Base-by-base conservation (phyloP, 2,888 invertebrate genomes). In the Ennomos erosarius region DNA sequence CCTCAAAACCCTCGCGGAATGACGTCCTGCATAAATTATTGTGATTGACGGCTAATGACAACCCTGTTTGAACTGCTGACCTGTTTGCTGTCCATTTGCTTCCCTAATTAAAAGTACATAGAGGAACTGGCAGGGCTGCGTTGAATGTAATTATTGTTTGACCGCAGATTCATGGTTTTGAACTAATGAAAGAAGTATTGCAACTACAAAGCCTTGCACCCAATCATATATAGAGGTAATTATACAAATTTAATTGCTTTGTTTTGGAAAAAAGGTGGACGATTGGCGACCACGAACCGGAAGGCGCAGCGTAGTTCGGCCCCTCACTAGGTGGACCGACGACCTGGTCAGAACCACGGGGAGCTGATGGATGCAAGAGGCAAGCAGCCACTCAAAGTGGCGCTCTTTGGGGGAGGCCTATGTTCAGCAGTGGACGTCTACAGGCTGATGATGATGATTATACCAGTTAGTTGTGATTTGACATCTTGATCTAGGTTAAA, bases 41-140 rank as follows among this genome's bases (percentile, higher is more conserved):
- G 83, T 87, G 88, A 89, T 86, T 85, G 81, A 79, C 80, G 81
- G 80, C 80, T 82, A 83, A 82, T 79, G 80, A 78, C 74, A 73
- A 77, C 72, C 71, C 74, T 81, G 81, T 85, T 86, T 85, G 82
- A 75, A 73, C 76, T 76, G 76, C 58, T 72, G 79, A 81, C 81
- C 80, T 79, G 78, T 81, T 82, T 81, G 76, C 70, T 68, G 71
- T 72, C 80, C 81, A 79, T 86, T 86, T 85, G 85, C 79, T 82
- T 82, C 82, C 77, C 81, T 85, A 83, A 87, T 87, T 83, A 85
- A 82, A 84, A 80, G 82, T 78, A 79, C 80, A 80, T 74, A 79
- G 64, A 63, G 62, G 69, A 62, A 74, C 70, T 67, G 69, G 69
- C 70, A 74, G 71, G 68, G 71, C 59, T 51, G 61, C 54, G 12